Conservation (phyloP, 2,888 invertebrate species). For the Orthonevra nobilis region DNA sequence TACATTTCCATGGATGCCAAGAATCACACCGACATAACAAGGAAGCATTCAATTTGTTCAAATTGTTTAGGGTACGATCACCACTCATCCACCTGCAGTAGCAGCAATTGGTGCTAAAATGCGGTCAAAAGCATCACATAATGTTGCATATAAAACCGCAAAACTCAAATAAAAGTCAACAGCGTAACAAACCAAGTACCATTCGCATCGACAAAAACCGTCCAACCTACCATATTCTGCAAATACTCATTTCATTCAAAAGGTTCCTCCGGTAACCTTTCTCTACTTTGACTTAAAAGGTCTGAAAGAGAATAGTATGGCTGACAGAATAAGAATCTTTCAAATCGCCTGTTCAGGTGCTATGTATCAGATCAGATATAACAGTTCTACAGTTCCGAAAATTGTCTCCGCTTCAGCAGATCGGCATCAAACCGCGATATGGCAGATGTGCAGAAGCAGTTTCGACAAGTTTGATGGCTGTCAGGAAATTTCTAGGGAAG, state of each 20-base stretch:
- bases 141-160: background rate
- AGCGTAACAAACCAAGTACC: background rate
- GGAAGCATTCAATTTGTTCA: background rate
- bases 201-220: too few relatives aligned
- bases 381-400: too few relatives aligned
- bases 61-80: constrained; percentile 10
- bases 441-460: too few relatives aligned
- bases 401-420: background rate
- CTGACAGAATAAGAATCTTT: too few relatives aligned
- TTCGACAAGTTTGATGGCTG: too few relatives aligned
- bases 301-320: background rate
- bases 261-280: background rate
- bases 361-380: too few relatives aligned
- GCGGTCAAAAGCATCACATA: background rate
- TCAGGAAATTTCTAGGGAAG: too few relatives aligned
- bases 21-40: background rate
- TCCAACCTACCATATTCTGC: background rate
- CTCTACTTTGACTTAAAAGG: background rate
- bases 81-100: background rate
- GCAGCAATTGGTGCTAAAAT: background rate
- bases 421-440: background rate
- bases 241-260: background rate
- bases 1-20: background rate
- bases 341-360: background rate
- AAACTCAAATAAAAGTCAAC: background rate